These are phyloP conservation scores for Chrysochloris asiatica DNA, from an alignment of 2,113 vertebrate genomes.

Conservation along the genomic window DNA sequence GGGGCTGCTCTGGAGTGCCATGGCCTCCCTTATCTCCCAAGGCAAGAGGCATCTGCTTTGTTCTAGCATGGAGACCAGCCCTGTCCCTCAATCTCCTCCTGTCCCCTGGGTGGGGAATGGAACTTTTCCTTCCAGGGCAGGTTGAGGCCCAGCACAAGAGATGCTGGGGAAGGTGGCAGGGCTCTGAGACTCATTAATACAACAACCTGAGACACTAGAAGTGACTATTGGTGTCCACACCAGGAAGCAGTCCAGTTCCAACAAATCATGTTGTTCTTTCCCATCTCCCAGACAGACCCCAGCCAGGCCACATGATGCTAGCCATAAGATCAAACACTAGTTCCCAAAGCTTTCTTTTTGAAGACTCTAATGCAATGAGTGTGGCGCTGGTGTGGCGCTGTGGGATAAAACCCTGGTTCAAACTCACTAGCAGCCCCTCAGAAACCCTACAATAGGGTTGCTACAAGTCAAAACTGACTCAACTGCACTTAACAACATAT, in stretches of 20 bases:
- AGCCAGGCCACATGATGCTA: neutral
- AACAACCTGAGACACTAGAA: neutral
- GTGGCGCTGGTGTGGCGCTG: too few species aligned
- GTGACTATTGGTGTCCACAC: neutral
- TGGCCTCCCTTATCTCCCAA: neutral
- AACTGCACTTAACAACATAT: neutral
- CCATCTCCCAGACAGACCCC: slow-evolving; percentile 10
- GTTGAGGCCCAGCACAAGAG: neutral
- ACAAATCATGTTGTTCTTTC: neutral
- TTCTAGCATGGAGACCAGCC: neutral
- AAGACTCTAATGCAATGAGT: too few species aligned
- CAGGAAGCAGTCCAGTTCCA: neutral
- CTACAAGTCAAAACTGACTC: too few species aligned
- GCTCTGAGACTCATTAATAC: slow-evolving; percentile 44
- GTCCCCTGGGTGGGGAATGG: neutral
- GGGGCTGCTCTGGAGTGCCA: neutral
- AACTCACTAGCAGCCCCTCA: too few species aligned
- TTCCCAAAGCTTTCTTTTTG: neutral
- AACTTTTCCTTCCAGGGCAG: slow-evolving; percentile 42
- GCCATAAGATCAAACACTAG: neutral
- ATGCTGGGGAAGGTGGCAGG: neutral
- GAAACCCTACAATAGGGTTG: too few species aligned
- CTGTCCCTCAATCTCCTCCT: neutral
- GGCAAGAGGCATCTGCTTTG: neutral
- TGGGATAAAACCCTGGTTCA: too few species aligned